Percentiles rank a stretch among this genome's conserved stretches.
Evolutionary conservation across 1,140 invertebrate genomes (phyloP).

Genomic region (Brachionus rotundiformis): DNA sequence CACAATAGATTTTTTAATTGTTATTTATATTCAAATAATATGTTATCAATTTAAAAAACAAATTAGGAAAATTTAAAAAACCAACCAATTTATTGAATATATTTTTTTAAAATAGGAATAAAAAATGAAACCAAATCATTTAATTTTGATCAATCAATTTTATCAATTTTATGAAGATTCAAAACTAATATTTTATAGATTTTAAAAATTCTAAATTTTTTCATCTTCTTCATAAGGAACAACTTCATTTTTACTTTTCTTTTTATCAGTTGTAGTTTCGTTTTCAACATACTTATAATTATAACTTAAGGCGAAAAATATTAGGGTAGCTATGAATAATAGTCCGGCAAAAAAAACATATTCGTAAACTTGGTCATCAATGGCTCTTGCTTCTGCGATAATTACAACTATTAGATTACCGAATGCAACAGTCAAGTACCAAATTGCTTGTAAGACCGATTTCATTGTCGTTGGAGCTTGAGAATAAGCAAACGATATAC

Average conservation of each 20-base stretch:
- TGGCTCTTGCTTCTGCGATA: constrained; percentile 70
- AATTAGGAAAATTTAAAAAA: too few species aligned
- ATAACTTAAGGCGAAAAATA: constrained; percentile 76
- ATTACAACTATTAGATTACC: constrained; percentile 88
- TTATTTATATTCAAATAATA: too few species aligned
- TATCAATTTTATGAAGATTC: too few species aligned
- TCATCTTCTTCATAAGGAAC: constrained; percentile 15
- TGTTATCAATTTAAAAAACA: too few species aligned
- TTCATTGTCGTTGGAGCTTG: constrained; percentile 87
- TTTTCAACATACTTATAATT: constrained; percentile 63
- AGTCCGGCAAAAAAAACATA: constrained; percentile 84
- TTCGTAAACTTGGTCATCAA: constrained; percentile 66
- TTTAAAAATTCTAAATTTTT: not conserved
- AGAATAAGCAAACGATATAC: constrained; percentile 84
- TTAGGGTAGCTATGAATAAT: constrained; percentile 78
- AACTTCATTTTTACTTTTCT: not conserved
- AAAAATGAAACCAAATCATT: too few species aligned
- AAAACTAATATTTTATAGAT: too few species aligned
- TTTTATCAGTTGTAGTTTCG: not conserved
- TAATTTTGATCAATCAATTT: too few species aligned
- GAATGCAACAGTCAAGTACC: constrained; percentile 83
- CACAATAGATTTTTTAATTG: too few species aligned
- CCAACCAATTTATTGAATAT: too few species aligned
- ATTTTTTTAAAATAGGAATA: too few species aligned
- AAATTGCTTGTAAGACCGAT: constrained; percentile 82